A percentile compares a stretch with the other conserved stretches of the same genome.
These are phyloP conservation scores for Campoletis raptor DNA, from an alignment of 2,888 invertebrate genomes.

Conservation along the genomic window DNA sequence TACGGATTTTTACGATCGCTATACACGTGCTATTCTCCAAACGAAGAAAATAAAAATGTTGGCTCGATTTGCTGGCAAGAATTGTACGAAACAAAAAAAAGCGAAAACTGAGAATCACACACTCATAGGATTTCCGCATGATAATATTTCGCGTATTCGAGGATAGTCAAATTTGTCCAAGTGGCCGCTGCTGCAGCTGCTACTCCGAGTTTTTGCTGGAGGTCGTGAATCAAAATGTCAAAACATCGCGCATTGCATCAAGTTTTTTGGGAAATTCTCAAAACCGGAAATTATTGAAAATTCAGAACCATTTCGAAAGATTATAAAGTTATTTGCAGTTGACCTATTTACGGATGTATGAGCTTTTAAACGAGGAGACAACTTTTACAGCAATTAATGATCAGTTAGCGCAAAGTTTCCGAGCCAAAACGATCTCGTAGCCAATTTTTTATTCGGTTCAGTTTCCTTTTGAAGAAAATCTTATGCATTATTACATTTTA, in stretches of 20 bases:
- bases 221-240: not conserved
- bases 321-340: not conserved
- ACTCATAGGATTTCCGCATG: slow-evolving; percentile 16
- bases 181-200: not conserved
- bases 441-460: not conserved
- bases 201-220: not conserved
- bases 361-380: not conserved
- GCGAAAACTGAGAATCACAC: not conserved
- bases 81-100: not conserved
- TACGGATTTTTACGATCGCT: not conserved
- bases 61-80: slow-evolving; percentile 23
- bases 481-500: not conserved
- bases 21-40: slow-evolving; percentile 1
- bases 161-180: not conserved
- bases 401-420: not conserved
- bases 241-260: not conserved
- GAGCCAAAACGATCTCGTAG: not conserved
- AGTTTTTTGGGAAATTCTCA: not conserved
- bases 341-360: not conserved
- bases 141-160: not conserved
- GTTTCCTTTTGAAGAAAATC: not conserved
- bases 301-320: not conserved
- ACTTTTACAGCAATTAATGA: not conserved
- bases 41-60: slow-evolving; percentile 12
- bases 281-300: not conserved